Evolutionary conservation across 2,888 invertebrate species (phyloP).

Genomic region (Phyllotreta cruciferae): DNA sequence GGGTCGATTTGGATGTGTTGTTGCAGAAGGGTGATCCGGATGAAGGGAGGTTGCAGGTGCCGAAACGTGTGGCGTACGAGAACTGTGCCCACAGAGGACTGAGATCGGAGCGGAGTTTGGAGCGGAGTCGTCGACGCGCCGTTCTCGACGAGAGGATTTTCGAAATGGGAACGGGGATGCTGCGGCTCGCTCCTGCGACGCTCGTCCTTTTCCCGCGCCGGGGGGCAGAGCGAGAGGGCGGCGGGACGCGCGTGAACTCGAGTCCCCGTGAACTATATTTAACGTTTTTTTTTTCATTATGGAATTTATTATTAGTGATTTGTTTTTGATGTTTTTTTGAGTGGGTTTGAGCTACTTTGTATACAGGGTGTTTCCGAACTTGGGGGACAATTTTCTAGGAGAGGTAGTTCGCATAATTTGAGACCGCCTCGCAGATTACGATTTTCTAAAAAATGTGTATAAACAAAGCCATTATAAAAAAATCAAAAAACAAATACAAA

Average conservation of each 20-base stretch:
- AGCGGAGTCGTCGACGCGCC: too few relatives aligned
- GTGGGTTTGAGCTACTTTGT: too few relatives aligned
- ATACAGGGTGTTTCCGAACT: too few relatives aligned
- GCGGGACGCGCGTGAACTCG: slow-evolving; percentile 8
- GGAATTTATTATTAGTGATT: too few relatives aligned
- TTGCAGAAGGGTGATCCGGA: slow-evolving; percentile 51
- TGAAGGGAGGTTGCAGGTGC: slow-evolving; percentile 53
- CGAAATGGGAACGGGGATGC: slow-evolving; percentile 46
- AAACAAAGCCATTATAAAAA: too few relatives aligned
- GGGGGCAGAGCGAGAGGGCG: slow-evolving; percentile 33
- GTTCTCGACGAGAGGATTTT: slow-evolving; percentile 33
- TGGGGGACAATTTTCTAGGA: too few relatives aligned
- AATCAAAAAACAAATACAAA: too few relatives aligned
- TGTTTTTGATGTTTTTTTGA: too few relatives aligned
- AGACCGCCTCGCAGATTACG: too few relatives aligned
- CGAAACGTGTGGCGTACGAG: slow-evolving; percentile 51
- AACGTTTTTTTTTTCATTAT: neutral
- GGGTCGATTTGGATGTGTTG: slow-evolving; percentile 40
- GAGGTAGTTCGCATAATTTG: too few relatives aligned
- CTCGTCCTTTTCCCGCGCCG: slow-evolving; percentile 38
- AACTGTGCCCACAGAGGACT: slow-evolving; percentile 57
- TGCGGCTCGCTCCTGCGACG: slow-evolving; percentile 44
- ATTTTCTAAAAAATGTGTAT: too few relatives aligned
- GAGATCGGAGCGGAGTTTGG: slow-evolving; percentile 28
- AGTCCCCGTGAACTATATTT: slow-evolving; percentile 16